Conservation (phyloP, 92 coral and sea anemone species). For the Paramuricea clavata region DNA sequence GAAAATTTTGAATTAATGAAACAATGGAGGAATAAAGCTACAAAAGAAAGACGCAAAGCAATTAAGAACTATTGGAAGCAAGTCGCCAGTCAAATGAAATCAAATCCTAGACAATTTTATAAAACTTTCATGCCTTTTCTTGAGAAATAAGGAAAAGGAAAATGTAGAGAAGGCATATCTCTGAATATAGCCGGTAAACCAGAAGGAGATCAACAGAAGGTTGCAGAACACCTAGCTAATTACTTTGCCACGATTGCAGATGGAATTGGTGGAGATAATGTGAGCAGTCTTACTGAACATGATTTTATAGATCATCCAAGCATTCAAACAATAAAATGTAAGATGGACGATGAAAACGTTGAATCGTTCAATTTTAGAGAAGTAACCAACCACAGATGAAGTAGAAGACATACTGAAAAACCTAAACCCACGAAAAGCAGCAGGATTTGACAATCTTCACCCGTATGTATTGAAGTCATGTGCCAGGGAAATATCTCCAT, state of each 20-base stretch:
- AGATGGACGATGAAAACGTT: not conserved
- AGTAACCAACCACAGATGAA: constrained; percentile 29
- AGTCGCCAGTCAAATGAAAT: constrained; percentile 27
- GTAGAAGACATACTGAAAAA: constrained; percentile 42
- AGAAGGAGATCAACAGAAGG: constrained; percentile 54
- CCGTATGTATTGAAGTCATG: constrained; percentile 41
- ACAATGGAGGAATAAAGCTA: too few relatives aligned
- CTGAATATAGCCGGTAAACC: constrained; percentile 39
- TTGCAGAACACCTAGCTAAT: constrained; percentile 55
- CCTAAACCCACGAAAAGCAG: constrained; percentile 35
- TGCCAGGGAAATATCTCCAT: constrained; percentile 61
- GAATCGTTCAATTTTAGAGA: constrained; percentile 42
- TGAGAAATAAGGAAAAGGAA: constrained; percentile 29
- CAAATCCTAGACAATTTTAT: constrained; percentile 59
- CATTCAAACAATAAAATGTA: not conserved
- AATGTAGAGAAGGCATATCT: constrained; percentile 44
- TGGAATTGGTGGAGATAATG: constrained; percentile 54
- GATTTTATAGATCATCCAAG: constrained; percentile 45
- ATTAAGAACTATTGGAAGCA: constrained; percentile 50
- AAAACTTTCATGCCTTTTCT: constrained; percentile 63
- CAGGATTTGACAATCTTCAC: constrained; percentile 41
- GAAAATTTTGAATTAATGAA: constrained; percentile 49
- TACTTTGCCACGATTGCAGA: constrained; percentile 52
- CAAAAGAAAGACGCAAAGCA: constrained; percentile 50
- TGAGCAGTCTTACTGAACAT: constrained; percentile 21